Evolutionary conservation across 2,888 invertebrate species (phyloP), one percentile per base, ranked within the genome.

Genomic region (Nezara viridula): DNA sequence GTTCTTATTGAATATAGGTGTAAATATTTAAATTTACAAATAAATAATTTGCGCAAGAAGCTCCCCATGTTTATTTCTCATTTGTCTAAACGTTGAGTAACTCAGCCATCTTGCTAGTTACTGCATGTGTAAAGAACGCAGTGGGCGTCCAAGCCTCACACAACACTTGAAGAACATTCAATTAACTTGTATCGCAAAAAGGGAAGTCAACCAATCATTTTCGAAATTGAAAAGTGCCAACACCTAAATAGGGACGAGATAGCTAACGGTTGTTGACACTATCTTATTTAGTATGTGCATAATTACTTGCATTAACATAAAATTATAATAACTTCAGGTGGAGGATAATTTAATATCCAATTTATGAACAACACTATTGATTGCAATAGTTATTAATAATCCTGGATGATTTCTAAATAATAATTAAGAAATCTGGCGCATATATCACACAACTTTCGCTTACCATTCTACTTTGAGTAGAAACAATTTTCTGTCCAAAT

Each of bases 211-310:
- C 66, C 66, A 73, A 73, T 73, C 66, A 73, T 73, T 32, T 32
- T 37, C 66, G 66, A 73, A 37, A 73, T 73, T 73, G 32, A 73
- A 73, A 73, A 37, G 66, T 73, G 66, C 21, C 66, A 73, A 32
- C 32, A 73, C 66, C 66, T 19, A 32, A 73, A 19, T 37, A 73
- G 66, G 66, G 19, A 37, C 10, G 32, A 37, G 66, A 21, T 6
- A 14, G 16, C 2, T 60, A 27, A 60, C 60, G 60, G 60, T 60
- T 60, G 2, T 27, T 60, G 60, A 27, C 27, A 14, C 27, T 9
- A 14, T 27, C 14, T 60, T 27, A 37, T 1, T 73, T 73, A 73
- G 66, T 37, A 73, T 73, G 32, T 73, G 37, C 32, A 73, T 73
- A 73, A 73, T 73, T 37, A 32, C 66, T 6, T 9, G 5, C 7